These are phyloP conservation scores for Apantesis nais DNA, from an alignment of 2,888 invertebrate genomes.

Conservation along the genomic window DNA sequence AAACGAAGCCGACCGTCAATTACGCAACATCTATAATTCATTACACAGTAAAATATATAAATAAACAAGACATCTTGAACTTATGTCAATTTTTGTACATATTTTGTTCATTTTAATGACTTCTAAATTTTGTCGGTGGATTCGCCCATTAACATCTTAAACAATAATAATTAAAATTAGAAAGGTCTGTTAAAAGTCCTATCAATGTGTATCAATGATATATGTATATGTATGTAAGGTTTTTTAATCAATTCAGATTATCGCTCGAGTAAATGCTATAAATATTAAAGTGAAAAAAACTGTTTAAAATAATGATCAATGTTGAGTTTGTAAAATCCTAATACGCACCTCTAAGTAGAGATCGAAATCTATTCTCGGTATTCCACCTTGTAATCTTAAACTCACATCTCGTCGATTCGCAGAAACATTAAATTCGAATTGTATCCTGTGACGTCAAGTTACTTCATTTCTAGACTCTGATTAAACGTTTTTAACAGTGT, in stretches of 20 bases:
- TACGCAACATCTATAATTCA: constrained; percentile 52
- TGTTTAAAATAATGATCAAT: background rate
- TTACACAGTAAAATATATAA: constrained; percentile 35
- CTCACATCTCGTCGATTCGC: constrained; percentile 60
- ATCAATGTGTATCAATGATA: background rate
- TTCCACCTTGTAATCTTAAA: constrained; percentile 59
- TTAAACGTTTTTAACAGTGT: constrained; percentile 53
- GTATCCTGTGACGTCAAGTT: constrained; percentile 71
- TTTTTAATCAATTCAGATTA: background rate
- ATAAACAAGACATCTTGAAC: constrained; percentile 23
- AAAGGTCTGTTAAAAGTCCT: background rate
- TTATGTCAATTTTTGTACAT: background rate
- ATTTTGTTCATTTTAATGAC: background rate
- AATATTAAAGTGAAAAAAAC: background rate
- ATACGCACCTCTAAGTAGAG: constrained; percentile 28
- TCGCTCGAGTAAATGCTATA: background rate
- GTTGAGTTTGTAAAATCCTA: background rate
- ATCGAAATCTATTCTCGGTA: constrained; percentile 58
- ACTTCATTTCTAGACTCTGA: constrained; percentile 60
- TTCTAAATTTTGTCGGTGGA: background rate
- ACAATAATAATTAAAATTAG: background rate
- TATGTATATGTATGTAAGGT: background rate
- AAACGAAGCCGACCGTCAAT: constrained; percentile 63
- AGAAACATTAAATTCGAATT: constrained; percentile 61
- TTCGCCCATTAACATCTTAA: background rate